A percentile compares a stretch with the other conserved stretches of the same genome.
These are phyloP conservation scores for Tortrix viridana DNA, from an alignment of 2,888 invertebrate species.

Conservation along the genomic window DNA sequence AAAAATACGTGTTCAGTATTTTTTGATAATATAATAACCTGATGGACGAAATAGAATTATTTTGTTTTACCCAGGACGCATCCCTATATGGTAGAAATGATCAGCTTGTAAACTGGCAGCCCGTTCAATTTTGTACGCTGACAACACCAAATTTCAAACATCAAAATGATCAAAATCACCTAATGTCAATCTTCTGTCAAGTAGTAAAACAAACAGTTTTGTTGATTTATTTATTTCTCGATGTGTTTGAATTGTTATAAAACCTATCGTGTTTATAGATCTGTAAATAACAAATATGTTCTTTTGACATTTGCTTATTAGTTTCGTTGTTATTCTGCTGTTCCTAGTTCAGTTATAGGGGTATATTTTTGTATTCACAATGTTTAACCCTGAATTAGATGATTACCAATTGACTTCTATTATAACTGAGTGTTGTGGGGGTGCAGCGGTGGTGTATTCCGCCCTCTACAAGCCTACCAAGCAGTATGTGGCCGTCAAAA, in stretches of 20 bases:
- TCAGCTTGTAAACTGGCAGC: background rate
- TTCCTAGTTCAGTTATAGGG: slow-evolving; percentile 24
- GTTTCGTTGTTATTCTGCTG: slow-evolving; percentile 9
- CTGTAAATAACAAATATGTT: slow-evolving; percentile 30
- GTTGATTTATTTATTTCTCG: slow-evolving; percentile 42
- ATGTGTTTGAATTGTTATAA: slow-evolving; percentile 22
- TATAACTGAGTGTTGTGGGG: slow-evolving; percentile 88
- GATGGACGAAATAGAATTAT: too few relatives aligned
- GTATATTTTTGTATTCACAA: slow-evolving; percentile 50
- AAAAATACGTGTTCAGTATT: too few relatives aligned
- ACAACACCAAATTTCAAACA: slow-evolving; percentile 3
- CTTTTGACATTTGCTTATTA: slow-evolving; percentile 28
- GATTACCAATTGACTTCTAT: slow-evolving; percentile 88
- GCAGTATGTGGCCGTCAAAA: slow-evolving; percentile 89
- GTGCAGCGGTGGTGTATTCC: slow-evolving; percentile 88
- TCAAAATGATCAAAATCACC: too few relatives aligned
- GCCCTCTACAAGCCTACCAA: slow-evolving; percentile 87
- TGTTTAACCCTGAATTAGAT: slow-evolving; percentile 85
- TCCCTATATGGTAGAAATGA: background rate
- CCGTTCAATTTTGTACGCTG: background rate
- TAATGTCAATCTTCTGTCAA: slow-evolving; percentile 20
- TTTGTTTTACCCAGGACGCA: too few relatives aligned
- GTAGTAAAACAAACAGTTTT: slow-evolving; percentile 39
- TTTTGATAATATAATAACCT: too few relatives aligned
- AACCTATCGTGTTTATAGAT: slow-evolving; percentile 41